These are phyloP conservation scores for Drosophila meridiana DNA, from an alignment of 2,888 invertebrate genomes.

Conservation along the genomic window DNA sequence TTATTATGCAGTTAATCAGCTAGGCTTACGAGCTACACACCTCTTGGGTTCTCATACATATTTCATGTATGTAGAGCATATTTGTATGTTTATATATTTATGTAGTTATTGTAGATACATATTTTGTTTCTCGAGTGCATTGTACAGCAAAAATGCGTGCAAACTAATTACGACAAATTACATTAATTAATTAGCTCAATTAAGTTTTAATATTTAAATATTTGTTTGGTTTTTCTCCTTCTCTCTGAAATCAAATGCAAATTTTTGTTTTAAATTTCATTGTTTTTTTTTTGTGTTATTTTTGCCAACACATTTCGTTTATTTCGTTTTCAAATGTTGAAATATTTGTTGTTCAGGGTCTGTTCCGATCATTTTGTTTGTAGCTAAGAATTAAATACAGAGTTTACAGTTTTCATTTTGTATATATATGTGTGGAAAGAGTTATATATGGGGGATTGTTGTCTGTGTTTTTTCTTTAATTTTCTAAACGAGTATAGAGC, in stretches of 20 bases:
- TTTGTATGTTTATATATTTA: slow-evolving; percentile 4
- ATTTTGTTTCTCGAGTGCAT: slow-evolving; percentile 47
- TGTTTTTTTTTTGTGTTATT: background rate
- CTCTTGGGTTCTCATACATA: slow-evolving; percentile 3
- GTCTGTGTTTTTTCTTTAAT: slow-evolving; percentile 20
- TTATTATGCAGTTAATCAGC: slow-evolving; percentile 27
- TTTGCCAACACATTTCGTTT: slow-evolving; percentile 52
- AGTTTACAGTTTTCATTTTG: slow-evolving; percentile 61
- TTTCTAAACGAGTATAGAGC: slow-evolving; percentile 70
- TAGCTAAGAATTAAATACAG: slow-evolving; percentile 73
- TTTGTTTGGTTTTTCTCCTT: slow-evolving; percentile 4
- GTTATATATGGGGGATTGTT: slow-evolving; percentile 44
- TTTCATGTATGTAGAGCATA: slow-evolving; percentile 11
- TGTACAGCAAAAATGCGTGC: slow-evolving; percentile 67
- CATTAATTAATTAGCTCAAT: slow-evolving; percentile 27
- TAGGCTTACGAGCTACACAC: slow-evolving; percentile 32
- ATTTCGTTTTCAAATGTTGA: slow-evolving; percentile 62
- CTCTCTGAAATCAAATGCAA: slow-evolving; percentile 62
- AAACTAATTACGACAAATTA: slow-evolving; percentile 60
- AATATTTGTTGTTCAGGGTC: slow-evolving; percentile 49
- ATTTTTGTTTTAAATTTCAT: slow-evolving; percentile 30
- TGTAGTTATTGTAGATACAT: slow-evolving; percentile 22
- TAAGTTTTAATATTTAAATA: slow-evolving; percentile 3
- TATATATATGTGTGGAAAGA: slow-evolving; percentile 59
- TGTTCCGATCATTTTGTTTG: slow-evolving; percentile 25